phyloP scores from a whole-genome alignment of 2,888 invertebrate species.

The Cheilosia grossa region DNA sequence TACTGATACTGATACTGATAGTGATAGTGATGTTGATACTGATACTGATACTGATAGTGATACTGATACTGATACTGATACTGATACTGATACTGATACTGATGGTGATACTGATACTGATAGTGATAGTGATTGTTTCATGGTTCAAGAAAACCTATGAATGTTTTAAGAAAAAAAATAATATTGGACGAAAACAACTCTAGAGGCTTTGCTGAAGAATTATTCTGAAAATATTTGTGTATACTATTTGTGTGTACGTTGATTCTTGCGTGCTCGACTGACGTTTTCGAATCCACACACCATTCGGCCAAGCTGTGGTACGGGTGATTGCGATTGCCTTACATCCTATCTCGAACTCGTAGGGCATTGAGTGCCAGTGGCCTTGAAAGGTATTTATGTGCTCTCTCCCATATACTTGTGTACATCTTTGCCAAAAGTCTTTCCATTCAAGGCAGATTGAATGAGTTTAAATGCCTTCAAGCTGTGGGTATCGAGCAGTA shows the following conservation, averaged over 20 bases:
- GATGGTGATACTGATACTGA: too few relatives aligned
- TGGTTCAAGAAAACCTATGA: too few relatives aligned
- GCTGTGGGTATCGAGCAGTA: background rate
- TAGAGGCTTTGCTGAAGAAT: too few relatives aligned
- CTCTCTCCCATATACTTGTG: background rate
- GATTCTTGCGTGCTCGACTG: slow-evolving; percentile 10
- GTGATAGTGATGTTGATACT: too few relatives aligned
- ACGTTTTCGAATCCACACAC: slow-evolving; percentile 18
- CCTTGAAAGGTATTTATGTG: slow-evolving; percentile 18
- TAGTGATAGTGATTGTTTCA: too few relatives aligned
- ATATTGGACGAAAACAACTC: too few relatives aligned
- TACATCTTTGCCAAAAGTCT: too few relatives aligned
- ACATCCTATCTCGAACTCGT: background rate
- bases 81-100: too few relatives aligned
- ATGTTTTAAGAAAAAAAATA: too few relatives aligned
- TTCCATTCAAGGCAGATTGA: background rate
- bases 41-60: too few relatives aligned
- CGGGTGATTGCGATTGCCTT: background rate
- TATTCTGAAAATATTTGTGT: background rate
- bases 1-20: too few relatives aligned
- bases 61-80: too few relatives aligned
- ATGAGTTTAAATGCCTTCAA: slow-evolving; percentile 15
- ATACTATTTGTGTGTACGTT: background rate
- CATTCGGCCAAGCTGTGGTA: background rate
- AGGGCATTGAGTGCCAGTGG: slow-evolving; percentile 3